These are phyloP conservation scores for Lordiphosa stackelbergi DNA, from an alignment of 1,140 invertebrate species.

Conservation along the genomic window DNA sequence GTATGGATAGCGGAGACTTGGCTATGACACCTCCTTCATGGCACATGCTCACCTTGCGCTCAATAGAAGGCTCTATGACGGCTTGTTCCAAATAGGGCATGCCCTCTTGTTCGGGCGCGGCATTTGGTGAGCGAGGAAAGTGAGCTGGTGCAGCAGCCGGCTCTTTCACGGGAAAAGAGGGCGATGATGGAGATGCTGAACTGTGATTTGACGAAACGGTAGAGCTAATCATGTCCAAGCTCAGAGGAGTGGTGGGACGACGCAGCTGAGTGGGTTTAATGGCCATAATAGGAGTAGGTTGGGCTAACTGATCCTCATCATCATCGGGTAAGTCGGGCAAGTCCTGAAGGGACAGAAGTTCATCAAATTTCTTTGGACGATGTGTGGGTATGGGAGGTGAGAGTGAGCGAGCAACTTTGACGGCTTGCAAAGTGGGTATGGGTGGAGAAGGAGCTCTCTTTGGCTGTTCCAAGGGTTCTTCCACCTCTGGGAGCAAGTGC, in stretches of 20 bases:
- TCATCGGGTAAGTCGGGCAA: conserved; percentile 9
- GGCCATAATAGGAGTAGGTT: background rate
- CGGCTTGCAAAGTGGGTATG: background rate
- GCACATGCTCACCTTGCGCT: conserved; percentile 17
- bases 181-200: conserved; percentile 43
- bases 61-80: conserved; percentile 18
- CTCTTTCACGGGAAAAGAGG: conserved; percentile 53
- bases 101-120: conserved; percentile 32
- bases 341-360: conserved; percentile 15
- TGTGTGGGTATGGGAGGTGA: conserved; percentile 63
- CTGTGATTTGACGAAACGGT: background rate
- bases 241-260: conserved; percentile 4
- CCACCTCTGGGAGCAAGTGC: too few relatives aligned
- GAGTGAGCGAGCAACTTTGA: background rate
- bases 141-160: conserved; percentile 23
- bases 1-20: conserved; percentile 28
- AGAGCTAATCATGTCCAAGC: conserved; percentile 14
- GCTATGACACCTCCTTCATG: conserved; percentile 28
- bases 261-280: background rate
- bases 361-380: conserved; percentile 38
- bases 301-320: background rate
- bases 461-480: background rate
- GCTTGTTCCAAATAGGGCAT: conserved; percentile 51
- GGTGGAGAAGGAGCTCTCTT: conserved; percentile 1
- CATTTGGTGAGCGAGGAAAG: conserved; percentile 59